These are phyloP conservation scores for Wiebesia pumilae DNA, from an alignment of 1,140 invertebrate species.

Conservation along the genomic window DNA sequence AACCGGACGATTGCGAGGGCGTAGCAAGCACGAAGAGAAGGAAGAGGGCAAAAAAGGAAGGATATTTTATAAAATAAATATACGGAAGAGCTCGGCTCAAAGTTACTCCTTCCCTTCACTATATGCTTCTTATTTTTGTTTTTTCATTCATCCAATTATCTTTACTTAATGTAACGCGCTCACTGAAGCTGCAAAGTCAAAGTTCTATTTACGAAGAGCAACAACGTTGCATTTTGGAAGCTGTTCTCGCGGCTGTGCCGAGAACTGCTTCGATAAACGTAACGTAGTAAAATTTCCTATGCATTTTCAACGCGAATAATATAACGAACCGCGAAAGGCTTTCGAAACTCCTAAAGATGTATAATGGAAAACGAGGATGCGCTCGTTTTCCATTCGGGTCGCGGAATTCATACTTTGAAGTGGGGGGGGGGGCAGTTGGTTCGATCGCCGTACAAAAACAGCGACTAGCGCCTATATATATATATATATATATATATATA, in stretches of 20 bases:
- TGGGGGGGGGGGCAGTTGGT: no score
- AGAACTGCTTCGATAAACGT: background rate
- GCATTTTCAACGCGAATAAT: background rate
- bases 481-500: no score
- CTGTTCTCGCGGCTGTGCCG: background rate
- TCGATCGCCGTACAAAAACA: no score
- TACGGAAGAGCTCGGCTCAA: slow-evolving; percentile 53
- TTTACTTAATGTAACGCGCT: slow-evolving; percentile 14
- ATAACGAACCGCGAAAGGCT: background rate
- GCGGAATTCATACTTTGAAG: no score
- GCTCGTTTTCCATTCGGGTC: no score
- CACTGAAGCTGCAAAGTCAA: slow-evolving; percentile 6
- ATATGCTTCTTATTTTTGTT: slow-evolving; percentile 43
- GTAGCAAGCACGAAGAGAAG: slow-evolving; percentile 44
- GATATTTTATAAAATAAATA: slow-evolving; percentile 68
- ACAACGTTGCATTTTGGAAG: background rate
- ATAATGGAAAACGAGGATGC: no score
- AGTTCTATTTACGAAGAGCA: background rate
- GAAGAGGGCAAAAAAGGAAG: slow-evolving; percentile 58
- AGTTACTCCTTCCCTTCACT: slow-evolving; percentile 50
- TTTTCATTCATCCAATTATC: slow-evolving; percentile 39
- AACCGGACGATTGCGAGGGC: slow-evolving; percentile 50
- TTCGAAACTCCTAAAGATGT: no score
- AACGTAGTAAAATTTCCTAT: background rate
- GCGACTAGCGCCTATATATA: no score